These are phyloP conservation scores for Heliconius hermathena DNA, from an alignment of 1,140 invertebrate species.

Conservation along the genomic window DNA sequence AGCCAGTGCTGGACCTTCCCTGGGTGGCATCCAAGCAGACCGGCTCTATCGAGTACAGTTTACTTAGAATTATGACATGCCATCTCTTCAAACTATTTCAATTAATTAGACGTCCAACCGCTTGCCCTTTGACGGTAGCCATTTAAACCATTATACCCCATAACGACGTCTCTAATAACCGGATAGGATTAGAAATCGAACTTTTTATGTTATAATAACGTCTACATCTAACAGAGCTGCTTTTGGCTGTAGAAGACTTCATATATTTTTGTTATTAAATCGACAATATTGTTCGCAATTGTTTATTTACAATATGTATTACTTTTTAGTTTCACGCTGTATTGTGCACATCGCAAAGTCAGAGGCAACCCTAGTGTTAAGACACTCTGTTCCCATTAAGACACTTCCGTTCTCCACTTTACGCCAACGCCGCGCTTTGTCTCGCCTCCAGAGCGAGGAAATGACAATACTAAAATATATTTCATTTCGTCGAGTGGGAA, in stretches of 20 bases:
- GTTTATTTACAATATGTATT: background rate
- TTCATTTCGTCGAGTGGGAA: too few species aligned
- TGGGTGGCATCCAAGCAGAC: conserved; percentile 19
- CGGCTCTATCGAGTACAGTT: conserved; percentile 36
- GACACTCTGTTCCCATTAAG: too few species aligned
- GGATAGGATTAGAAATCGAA: conserved; percentile 36
- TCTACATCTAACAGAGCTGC: background rate
- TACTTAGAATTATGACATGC: conserved; percentile 65
- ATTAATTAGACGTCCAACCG: conserved; percentile 61
- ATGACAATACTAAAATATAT: too few species aligned
- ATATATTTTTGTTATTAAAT: background rate
- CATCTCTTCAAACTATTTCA: conserved; percentile 61
- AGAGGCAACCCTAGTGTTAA: too few species aligned
- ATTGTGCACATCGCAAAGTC: too few species aligned
- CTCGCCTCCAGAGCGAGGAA: too few species aligned
- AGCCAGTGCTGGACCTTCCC: background rate
- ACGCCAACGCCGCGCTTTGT: too few species aligned
- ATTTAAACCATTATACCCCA: conserved; percentile 48
- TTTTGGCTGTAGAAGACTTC: background rate
- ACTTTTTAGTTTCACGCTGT: too few species aligned
- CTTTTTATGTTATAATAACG: conserved; percentile 25
- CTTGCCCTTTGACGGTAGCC: conserved; percentile 52
- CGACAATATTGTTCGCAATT: background rate
- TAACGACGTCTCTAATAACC: conserved; percentile 32
- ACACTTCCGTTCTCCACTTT: too few species aligned